Evolutionary conservation across 1,140 invertebrate genomes (phyloP).

Genomic region (Tyrophagus putrescentiae): DNA sequence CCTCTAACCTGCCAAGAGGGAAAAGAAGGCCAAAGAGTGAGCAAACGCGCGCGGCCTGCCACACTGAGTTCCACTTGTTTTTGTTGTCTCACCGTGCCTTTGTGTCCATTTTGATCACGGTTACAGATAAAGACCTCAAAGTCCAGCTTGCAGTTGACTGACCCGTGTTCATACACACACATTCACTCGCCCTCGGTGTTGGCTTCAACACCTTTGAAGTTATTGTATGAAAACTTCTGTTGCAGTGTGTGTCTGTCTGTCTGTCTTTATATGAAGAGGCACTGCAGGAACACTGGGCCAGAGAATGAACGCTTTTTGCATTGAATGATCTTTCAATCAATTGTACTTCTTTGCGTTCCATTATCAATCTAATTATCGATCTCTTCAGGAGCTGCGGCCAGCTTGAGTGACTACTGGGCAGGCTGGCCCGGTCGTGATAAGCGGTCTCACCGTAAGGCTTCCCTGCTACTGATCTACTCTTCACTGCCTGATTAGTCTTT

Average conservation of each 20-base stretch:
- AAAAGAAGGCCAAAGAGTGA: too few species aligned
- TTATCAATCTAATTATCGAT: conserved; percentile 12
- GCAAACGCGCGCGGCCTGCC: background rate
- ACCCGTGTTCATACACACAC: background rate
- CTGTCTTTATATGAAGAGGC: background rate
- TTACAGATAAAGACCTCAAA: background rate
- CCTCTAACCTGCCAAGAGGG: background rate
- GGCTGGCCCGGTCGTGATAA: background rate
- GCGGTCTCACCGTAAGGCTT: too few species aligned
- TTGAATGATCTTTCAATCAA: background rate
- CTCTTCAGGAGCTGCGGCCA: too few species aligned
- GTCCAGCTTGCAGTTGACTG: conserved; percentile 6
- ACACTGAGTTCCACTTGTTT: background rate
- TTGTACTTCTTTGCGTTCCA: background rate
- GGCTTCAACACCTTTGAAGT: conserved; percentile 2
- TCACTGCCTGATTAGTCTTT: background rate
- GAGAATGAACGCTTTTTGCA: background rate
- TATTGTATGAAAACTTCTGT: background rate
- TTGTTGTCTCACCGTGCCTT: background rate
- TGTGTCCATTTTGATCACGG: background rate
- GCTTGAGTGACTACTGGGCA: background rate
- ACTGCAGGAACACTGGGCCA: background rate
- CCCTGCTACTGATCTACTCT: conserved; percentile 5
- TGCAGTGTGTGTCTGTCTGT: background rate
- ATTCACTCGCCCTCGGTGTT: background rate